These are phyloP conservation scores for Falcaria lacertinaria DNA, from an alignment of 2,888 invertebrate species.

Conservation along the genomic window DNA sequence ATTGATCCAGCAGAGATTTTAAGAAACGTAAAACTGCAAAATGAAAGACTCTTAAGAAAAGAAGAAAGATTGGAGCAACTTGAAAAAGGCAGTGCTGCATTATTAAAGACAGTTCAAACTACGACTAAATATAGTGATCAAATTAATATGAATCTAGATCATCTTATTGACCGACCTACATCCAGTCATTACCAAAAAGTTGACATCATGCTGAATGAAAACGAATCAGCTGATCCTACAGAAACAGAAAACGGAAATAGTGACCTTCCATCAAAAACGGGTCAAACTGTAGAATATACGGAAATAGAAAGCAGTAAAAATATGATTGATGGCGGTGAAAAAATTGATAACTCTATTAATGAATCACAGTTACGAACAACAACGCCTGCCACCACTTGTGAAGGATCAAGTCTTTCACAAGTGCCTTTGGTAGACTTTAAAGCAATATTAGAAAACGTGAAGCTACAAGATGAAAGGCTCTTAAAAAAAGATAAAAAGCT, in stretches of 20 bases:
- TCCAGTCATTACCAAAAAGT: constrained; percentile 11
- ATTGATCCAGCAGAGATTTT: constrained; percentile 41
- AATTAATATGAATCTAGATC: constrained; percentile 32
- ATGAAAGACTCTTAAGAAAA: constrained; percentile 36
- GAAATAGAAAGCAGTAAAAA: neutral
- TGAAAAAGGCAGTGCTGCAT: constrained; percentile 29
- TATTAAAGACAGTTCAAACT: constrained; percentile 31
- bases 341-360: constrained; percentile 4
- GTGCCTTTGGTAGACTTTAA: constrained; percentile 22
- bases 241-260: constrained; percentile 1
- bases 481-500: constrained; percentile 39
- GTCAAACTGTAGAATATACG: neutral
- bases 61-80: constrained; percentile 38
- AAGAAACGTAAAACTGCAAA: constrained; percentile 34
- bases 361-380: constrained; percentile 2
- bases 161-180: constrained; percentile 34
- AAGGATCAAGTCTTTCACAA: too few species aligned
- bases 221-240: neutral
- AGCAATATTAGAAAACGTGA: constrained; percentile 36
- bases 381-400: too few species aligned
- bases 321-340: neutral
- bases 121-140: constrained; percentile 29
- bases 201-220: constrained; percentile 5
- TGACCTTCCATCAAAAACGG: neutral
- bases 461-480: constrained; percentile 38